Percentiles rank a stretch among this genome's conserved stretches.
phyloP scores from a whole-genome alignment of 2,888 invertebrate genomes.

The Sesamia inferens region DNA sequence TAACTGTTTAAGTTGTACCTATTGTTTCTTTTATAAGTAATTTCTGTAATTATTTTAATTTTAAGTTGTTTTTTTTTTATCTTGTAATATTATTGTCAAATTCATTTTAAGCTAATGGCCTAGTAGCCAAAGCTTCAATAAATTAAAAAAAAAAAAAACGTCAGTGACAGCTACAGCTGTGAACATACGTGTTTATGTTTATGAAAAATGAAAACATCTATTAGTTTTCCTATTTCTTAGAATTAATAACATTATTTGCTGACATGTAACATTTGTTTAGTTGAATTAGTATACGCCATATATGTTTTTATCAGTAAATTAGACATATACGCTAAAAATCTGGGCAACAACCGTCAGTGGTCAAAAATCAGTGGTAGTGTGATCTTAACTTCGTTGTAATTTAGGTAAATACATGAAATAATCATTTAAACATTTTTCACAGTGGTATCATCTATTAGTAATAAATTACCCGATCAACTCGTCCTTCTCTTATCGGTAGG shows the following conservation, averaged over 20 bases:
- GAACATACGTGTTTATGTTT: conserved; percentile 56
- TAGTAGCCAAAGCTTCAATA: no score
- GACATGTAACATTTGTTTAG: background rate
- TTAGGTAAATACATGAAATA: conserved; percentile 18
- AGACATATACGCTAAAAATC: background rate
- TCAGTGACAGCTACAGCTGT: conserved; percentile 39
- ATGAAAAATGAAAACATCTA: conserved; percentile 5
- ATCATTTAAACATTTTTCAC: conserved; percentile 4
- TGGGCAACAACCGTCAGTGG: background rate
- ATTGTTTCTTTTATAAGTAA: no score
- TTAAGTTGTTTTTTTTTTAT: no score
- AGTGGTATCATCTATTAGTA: conserved; percentile 1
- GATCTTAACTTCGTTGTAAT: background rate
- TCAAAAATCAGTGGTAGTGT: background rate
- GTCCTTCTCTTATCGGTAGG: conserved; percentile 24
- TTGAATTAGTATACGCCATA: background rate
- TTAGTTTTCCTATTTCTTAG: background rate
- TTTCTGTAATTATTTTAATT: no score
- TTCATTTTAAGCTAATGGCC: no score
- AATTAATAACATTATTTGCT: background rate
- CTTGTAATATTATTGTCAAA: no score
- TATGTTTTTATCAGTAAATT: background rate
- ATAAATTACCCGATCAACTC: background rate
- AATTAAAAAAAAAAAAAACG: no score
- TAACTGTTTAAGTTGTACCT: no score